Base-by-base conservation (phyloP, 2,888 invertebrate species). In the Drosophila pseudotakahashii region DNA sequence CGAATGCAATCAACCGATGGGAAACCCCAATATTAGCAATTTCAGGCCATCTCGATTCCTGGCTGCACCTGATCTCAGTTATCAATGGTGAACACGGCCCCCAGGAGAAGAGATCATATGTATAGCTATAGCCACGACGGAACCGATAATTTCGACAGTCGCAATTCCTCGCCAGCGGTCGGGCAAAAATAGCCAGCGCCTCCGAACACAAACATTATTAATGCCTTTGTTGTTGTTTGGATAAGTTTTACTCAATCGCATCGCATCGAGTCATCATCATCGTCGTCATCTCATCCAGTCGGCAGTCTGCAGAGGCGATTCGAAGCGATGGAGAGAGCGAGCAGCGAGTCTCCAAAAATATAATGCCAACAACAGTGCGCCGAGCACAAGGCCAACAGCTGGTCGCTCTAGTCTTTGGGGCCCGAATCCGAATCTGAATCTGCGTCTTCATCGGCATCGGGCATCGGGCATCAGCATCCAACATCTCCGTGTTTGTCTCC, bases 161-260 rank as follows among this genome's bases (percentile, higher is more conserved):
- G 69, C 69, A 69, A 69, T 66, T 69, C 70, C 32, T 34, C 10
- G 3, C 58, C 5, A 64, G 16, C 57, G 45, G 32, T 37, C 44
- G 57, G 64, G 61, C 70, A 74, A 74, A 70, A 70, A 70, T 54
- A 70, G 74, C 74, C 53, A 73, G 48, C 69, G 52, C 72, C 60
- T 19, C n/a, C 51, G 61, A 51, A 51, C 73, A 50, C 66, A 70
- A 62, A 62, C 67, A 70, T 64, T 70, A 70, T 66, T 55, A 74
- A 67, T 73, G 67, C 67, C 52, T 52, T 32, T 72, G 67, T 74
- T 70, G 75, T 70, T 70, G 70, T 70, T 70, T 70, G 75, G 75
- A 74, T 70, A 74, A 74, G 67, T 70, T 74, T 70, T 70, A 66
- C 70, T 70, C 75, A 70, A 74, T 70, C 74, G 70, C 67, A 73